Conservation (phyloP, 2,113 vertebrate species). For the Sapajus apella region DNA sequence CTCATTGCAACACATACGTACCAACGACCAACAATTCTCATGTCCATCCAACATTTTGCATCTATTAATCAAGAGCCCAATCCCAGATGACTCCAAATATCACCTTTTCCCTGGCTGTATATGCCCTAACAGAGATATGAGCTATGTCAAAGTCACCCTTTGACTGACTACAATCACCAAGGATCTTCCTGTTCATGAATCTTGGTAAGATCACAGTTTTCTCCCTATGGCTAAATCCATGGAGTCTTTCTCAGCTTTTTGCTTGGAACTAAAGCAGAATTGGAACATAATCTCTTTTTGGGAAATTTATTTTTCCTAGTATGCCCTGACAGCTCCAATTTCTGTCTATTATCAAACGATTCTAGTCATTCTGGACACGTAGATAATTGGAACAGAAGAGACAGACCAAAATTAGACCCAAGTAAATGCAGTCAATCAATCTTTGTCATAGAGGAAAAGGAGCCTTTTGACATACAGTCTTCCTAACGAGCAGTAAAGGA, state of each 20-base stretch:
- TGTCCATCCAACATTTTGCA: background rate
- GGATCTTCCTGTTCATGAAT: background rate
- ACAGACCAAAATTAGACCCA: background rate
- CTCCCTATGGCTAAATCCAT: background rate
- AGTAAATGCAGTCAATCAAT: background rate
- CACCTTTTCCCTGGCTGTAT: background rate
- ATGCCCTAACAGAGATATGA: background rate
- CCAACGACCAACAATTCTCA: background rate
- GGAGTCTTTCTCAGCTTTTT: background rate
- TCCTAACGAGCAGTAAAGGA: background rate
- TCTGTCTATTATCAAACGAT: background rate
- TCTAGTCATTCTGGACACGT: background rate
- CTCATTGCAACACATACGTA: background rate
- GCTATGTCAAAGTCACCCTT: background rate
- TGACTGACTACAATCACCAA: background rate
- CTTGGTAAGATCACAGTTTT: background rate
- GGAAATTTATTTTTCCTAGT: background rate
- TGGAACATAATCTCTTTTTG: background rate
- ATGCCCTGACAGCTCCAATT: background rate
- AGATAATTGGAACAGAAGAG: background rate
- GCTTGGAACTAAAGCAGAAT: background rate
- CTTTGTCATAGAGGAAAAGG: background rate
- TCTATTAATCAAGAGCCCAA: too few species aligned
- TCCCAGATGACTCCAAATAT: too few species aligned
- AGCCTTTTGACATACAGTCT: background rate